These are phyloP conservation scores for Drosophila takahashii DNA, from an alignment of 1,140 invertebrate genomes.

Conservation along the genomic window DNA sequence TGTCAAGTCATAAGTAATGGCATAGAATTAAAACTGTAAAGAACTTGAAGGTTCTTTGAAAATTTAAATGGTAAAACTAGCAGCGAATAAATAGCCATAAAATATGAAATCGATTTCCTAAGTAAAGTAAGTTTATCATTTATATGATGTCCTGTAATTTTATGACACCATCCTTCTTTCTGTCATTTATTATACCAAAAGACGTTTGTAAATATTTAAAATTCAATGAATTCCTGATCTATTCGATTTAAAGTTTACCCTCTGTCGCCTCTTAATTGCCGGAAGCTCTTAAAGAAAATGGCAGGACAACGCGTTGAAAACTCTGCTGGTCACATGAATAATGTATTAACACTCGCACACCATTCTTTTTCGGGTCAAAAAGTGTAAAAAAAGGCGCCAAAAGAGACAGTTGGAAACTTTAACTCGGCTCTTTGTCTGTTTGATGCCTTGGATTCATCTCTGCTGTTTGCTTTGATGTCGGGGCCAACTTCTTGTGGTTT, in stretches of 20 bases:
- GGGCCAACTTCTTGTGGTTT: conserved; percentile 60
- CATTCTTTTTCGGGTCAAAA: conserved; percentile 32
- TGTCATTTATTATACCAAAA: not conserved
- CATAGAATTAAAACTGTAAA: too few relatives aligned
- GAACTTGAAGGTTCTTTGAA: too few relatives aligned
- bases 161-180: too few relatives aligned
- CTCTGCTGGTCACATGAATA: conserved; percentile 63
- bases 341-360: conserved; percentile 36
- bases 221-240: conserved; percentile 2
- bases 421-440: conserved; percentile 68
- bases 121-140: too few relatives aligned
- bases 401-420: conserved; percentile 34
- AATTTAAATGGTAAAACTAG: too few relatives aligned
- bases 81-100: too few relatives aligned
- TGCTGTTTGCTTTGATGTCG: conserved; percentile 66
- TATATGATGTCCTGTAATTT: not conserved
- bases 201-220: conserved; percentile 8
- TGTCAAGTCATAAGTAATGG: too few relatives aligned
- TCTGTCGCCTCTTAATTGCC: conserved; percentile 36
- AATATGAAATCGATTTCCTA: too few relatives aligned
- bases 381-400: conserved; percentile 22
- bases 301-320: conserved; percentile 13
- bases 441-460: conserved; percentile 34
- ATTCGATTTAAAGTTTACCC: conserved; percentile 35
- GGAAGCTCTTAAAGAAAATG: conserved; percentile 34